Conservation (phyloP, 1,140 invertebrate genomes). For the Luehdorfia chinensis region DNA sequence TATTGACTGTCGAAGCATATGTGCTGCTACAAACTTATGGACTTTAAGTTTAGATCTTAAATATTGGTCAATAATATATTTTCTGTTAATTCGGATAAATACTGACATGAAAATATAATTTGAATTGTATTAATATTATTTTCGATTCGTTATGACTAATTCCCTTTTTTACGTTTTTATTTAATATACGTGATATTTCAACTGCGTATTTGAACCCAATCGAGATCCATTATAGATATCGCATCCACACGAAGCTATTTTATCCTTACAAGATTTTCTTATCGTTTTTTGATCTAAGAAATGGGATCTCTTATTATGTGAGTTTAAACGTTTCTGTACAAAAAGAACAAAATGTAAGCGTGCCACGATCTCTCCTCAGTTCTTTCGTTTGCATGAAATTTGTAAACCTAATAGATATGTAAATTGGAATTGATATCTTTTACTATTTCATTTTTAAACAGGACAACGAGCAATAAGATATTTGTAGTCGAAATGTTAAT, state of each 20-base stretch:
- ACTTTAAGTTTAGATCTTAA: too few species aligned
- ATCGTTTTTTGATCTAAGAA: constrained; percentile 1
- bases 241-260: not conserved
- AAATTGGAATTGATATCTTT: constrained; percentile 2
- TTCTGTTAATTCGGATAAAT: too few species aligned
- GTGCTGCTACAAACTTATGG: too few species aligned
- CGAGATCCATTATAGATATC: not conserved
- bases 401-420: constrained; percentile 7
- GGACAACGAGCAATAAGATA: not conserved
- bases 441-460: constrained; percentile 1
- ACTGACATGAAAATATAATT: too few species aligned
- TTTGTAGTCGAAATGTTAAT: not conserved
- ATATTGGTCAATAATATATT: too few species aligned
- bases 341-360: not conserved
- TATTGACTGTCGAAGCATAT: too few species aligned
- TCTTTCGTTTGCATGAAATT: constrained; percentile 6
- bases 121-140: too few species aligned
- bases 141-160: too few species aligned
- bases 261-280: constrained; percentile 2
- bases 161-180: too few species aligned
- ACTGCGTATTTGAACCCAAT: not conserved
- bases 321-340: not conserved
- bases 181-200: too few species aligned
- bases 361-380: not conserved
- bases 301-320: not conserved